Base-by-base conservation (phyloP, 2,888 invertebrate species). In the Lasius fuliginosus region DNA sequence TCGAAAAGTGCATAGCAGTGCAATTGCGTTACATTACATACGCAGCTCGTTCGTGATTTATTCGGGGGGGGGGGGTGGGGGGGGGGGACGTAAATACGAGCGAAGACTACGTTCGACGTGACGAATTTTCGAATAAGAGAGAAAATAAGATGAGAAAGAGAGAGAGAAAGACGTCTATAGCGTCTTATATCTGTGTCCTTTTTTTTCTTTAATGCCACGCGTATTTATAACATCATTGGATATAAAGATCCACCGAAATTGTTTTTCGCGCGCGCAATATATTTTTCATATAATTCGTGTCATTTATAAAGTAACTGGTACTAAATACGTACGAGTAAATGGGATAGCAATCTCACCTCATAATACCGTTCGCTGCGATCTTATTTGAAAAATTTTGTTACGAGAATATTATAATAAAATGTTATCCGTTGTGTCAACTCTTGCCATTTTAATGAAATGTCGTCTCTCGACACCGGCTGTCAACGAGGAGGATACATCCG, bases 111-210 rank as follows among this genome's bases (percentile, higher is more conserved):
- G 82, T 81, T 73, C 81, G 86, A 88, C 85, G 88, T 87, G 87
- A 87, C 76, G 65, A 65, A 88, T 83, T 87, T 88, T 85, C 81
- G 30, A 87, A 85, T 5, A 36, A 74, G 15, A 18, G 12, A 6
- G n/a, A 4, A 69, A 58, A 69, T 33, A 46, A 79, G 15, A 56
- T n/a, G 23, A 23, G 23, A 23, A 23, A 23, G 23, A 23, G 23
- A 23, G 23, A 23, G 23, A 23, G 23, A 23, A 36, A 36, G 23
- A 62, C 15, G 56, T 18, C 8, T n/a, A 18, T 53, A 33, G 12
- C 3, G 23, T 33, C 11, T 69, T 36, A 33, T 3, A 62, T 62
- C 11, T 12, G 12, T 30, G 2, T 12, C 4, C 27, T 40, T 12
- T 30, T n/a, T 42, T 4, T 23, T 8, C 6, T 12, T 23, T 33